These are phyloP conservation scores for Puntigrus tetrazona DNA, from an alignment of 2,113 vertebrate genomes.

Conservation along the genomic window DNA sequence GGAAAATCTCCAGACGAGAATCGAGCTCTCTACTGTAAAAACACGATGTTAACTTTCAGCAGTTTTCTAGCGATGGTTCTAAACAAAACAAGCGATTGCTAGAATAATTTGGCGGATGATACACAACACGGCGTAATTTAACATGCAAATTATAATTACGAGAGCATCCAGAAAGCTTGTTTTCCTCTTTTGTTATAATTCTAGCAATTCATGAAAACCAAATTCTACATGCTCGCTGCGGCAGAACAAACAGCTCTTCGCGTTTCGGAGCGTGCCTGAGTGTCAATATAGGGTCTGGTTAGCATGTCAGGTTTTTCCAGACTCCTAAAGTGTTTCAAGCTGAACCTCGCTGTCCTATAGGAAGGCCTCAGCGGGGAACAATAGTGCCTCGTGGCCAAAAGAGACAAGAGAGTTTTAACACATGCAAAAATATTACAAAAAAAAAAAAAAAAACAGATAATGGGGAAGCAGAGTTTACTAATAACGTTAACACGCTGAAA, in stretches of 20 bases:
- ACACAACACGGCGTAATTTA: background rate
- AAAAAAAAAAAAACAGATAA: background rate
- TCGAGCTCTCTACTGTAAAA: background rate
- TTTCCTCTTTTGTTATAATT: background rate
- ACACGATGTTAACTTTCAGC: background rate
- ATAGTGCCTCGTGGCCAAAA: slow-evolving; percentile 38
- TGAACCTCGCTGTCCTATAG: slow-evolving; percentile 27
- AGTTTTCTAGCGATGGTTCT: background rate
- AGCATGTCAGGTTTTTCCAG: slow-evolving; percentile 25
- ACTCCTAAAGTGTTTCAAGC: slow-evolving; percentile 45
- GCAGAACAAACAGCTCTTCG: slow-evolving; percentile 18
- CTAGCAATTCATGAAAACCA: background rate
- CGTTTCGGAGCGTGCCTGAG: background rate
- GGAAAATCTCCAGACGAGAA: background rate
- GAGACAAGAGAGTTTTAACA: slow-evolving; percentile 16
- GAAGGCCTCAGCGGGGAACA: slow-evolving; percentile 48
- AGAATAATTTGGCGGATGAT: background rate
- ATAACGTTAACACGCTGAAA: background rate
- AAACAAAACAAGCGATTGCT: background rate
- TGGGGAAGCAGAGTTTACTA: background rate
- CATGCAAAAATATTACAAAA: background rate
- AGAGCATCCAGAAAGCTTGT: background rate
- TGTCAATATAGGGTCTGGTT: slow-evolving; percentile 26
- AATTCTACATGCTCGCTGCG: background rate
- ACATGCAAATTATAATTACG: background rate